Conservation (phyloP, 2,888 invertebrate species). For the Meliscaeva auricollis region DNA sequence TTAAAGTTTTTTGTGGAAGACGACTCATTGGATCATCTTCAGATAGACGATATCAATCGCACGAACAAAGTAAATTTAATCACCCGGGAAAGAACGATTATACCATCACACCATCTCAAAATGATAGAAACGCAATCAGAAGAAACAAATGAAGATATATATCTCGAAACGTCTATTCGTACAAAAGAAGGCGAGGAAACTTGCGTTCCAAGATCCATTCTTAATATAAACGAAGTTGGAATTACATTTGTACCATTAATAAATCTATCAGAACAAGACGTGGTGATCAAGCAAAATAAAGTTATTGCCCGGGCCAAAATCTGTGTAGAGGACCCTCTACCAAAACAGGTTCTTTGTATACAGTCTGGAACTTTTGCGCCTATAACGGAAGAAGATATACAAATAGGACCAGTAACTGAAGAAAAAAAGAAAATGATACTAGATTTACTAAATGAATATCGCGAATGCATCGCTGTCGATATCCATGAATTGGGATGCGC, state of each 20-base stretch:
- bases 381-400: constrained; percentile 17
- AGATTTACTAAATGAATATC: constrained; percentile 17
- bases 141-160: constrained; percentile 20
- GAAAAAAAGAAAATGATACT: constrained; percentile 4
- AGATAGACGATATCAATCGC: constrained; percentile 5
- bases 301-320: constrained; percentile 32
- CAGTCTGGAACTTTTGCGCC: background rate
- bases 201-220: constrained; percentile 41
- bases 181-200: constrained; percentile 43
- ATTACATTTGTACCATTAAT: constrained; percentile 31
- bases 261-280: constrained; percentile 37
- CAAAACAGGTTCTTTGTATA: constrained; percentile 18
- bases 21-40: constrained; percentile 7
- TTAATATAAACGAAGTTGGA: constrained; percentile 35
- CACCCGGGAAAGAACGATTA: constrained; percentile 19
- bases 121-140: constrained; percentile 30
- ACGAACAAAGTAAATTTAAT: constrained; percentile 21
- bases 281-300: constrained; percentile 30
- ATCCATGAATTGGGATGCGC: constrained; percentile 46
- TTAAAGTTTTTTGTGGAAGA: constrained; percentile 7
- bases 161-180: constrained; percentile 28
- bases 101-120: constrained; percentile 36
- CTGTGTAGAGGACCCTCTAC: constrained; percentile 12
- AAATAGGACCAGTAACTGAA: constrained; percentile 24
- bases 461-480: constrained; percentile 34